Evolutionary conservation across 1,140 invertebrate species (phyloP).

Genomic region (Drosophila orosa): DNA sequence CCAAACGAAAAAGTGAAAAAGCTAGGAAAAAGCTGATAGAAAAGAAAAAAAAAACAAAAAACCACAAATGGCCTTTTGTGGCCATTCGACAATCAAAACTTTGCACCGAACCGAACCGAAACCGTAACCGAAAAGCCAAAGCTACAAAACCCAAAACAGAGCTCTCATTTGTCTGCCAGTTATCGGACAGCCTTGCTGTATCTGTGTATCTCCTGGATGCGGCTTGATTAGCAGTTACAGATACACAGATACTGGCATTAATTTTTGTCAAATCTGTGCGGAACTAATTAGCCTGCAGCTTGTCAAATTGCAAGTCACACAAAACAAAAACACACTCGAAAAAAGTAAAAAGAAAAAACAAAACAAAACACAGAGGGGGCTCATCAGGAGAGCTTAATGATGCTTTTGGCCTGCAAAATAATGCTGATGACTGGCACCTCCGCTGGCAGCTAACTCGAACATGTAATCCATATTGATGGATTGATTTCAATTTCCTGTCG

Average conservation of each 20-base stretch:
- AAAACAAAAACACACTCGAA: conserved; percentile 28
- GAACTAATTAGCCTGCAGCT: conserved; percentile 80
- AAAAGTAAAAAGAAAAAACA: too few species aligned
- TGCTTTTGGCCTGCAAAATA: conserved; percentile 26
- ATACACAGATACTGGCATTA: conserved; percentile 53
- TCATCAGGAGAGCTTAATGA: conserved; percentile 13
- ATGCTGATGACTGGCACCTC: conserved; percentile 73
- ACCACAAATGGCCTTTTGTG: conserved; percentile 35
- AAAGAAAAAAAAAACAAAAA: not conserved
- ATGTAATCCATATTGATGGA: conserved; percentile 84
- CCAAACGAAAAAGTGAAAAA: not conserved
- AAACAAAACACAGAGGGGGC: not conserved
- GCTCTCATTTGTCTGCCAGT: conserved; percentile 49
- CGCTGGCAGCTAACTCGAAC: conserved; percentile 29
- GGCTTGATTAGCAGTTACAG: conserved; percentile 51
- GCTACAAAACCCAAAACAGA: conserved; percentile 1
- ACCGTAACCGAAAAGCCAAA: too few species aligned
- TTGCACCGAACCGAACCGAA: conserved; percentile 8
- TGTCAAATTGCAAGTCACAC: conserved; percentile 79
- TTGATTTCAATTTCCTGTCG: conserved; percentile 84
- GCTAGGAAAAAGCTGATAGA: not conserved
- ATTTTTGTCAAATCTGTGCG: conserved; percentile 80
- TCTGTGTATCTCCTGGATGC: conserved; percentile 14
- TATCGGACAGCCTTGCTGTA: too few species aligned
- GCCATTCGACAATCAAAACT: conserved; percentile 29